Conservation (phyloP, 2,888 invertebrate species). For the Micropterix aruncella region DNA sequence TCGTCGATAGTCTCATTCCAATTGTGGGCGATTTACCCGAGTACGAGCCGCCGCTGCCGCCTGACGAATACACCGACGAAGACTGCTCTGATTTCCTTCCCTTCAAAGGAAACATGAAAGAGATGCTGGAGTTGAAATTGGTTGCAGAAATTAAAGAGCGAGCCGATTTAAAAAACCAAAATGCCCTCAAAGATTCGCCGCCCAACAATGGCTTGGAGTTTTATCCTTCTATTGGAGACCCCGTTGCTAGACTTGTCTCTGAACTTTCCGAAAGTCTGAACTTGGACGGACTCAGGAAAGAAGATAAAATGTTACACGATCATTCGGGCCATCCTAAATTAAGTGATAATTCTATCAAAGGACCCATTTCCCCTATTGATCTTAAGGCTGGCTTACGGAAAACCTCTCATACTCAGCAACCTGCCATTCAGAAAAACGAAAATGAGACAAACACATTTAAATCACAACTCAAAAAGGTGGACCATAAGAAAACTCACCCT, state of each 20-base stretch:
- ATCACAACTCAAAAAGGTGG: conserved; percentile 61
- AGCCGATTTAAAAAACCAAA: conserved; percentile 49
- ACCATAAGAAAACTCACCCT: conserved; percentile 40
- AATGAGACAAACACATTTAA: conserved; percentile 38
- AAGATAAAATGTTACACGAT: conserved; percentile 15
- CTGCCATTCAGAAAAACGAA: conserved; percentile 17
- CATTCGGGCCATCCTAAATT: conserved; percentile 8
- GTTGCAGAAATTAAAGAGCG: conserved; percentile 76
- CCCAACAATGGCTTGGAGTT: conserved; percentile 14
- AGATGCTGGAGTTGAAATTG: conserved; percentile 66
- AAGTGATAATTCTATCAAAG: conserved; percentile 16
- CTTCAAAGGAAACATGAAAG: conserved; percentile 49
- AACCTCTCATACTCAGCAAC: conserved; percentile 20
- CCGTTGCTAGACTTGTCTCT: conserved; percentile 66
- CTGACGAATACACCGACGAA: conserved; percentile 21
- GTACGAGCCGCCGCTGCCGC: conserved; percentile 30
- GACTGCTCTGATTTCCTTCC: conserved; percentile 11
- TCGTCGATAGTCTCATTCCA: conserved; percentile 23
- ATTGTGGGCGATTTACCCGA: conserved; percentile 29
- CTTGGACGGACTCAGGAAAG: conserved; percentile 39
- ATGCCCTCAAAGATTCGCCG: conserved; percentile 35
- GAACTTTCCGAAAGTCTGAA: conserved; percentile 77
- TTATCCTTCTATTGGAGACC: conserved; percentile 40
- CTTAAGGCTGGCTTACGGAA: conserved; percentile 37
- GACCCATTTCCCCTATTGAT: conserved; percentile 27